phyloP scores from a whole-genome alignment of 2,888 invertebrate species.

The Iselma pallidipennis region DNA sequence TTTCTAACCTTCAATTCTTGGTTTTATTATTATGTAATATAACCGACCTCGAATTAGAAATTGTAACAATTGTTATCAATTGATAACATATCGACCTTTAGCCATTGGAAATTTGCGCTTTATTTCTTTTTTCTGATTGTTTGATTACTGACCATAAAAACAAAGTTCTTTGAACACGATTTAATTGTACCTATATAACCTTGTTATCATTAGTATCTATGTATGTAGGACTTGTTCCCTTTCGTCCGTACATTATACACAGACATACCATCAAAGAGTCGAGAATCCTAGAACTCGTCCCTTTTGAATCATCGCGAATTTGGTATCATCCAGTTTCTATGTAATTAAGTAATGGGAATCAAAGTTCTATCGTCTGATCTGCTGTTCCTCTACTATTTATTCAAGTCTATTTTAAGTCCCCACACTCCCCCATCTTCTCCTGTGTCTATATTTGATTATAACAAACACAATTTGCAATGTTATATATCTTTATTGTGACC shows the following conservation, averaged over 20 bases:
- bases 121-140: background rate
- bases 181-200: constrained; percentile 57
- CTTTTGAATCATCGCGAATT: constrained; percentile 44
- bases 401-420: constrained; percentile 37
- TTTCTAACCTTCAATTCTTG: background rate
- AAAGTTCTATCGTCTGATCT: constrained; percentile 55
- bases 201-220: constrained; percentile 55
- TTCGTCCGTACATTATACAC: too few relatives aligned
- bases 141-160: constrained; percentile 9
- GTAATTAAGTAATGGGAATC: constrained; percentile 58
- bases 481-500: too few relatives aligned
- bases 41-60: background rate
- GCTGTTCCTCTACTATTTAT: constrained; percentile 46
- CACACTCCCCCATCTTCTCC: too few relatives aligned
- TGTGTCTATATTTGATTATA: too few relatives aligned
- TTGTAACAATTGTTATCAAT: background rate
- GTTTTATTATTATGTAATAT: background rate
- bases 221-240: constrained; percentile 32
- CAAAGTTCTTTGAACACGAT: constrained; percentile 42
- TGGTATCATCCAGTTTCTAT: constrained; percentile 47
- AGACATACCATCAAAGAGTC: constrained; percentile 52
- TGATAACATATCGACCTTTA: background rate
- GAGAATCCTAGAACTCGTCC: constrained; percentile 39
- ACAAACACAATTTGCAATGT: too few relatives aligned
- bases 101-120: background rate